Conservation (phyloP, 2,797 vertebrate species). For the Phataginus tetradactyla region DNA sequence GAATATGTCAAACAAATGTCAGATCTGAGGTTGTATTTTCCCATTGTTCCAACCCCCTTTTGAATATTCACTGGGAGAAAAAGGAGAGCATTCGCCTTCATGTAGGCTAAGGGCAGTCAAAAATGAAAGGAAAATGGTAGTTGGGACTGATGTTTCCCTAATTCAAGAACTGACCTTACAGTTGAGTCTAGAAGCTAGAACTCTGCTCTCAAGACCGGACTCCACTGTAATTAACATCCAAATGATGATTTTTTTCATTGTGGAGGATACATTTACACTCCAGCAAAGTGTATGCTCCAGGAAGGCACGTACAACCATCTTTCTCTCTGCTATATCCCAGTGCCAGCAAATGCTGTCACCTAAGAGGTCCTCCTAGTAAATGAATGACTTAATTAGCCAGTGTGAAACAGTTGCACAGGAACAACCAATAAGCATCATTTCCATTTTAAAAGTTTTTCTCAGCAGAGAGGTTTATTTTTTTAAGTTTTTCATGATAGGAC, state of each 20-base stretch:
- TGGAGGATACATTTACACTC: background rate
- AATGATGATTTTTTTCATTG: background rate
- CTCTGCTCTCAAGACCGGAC: background rate
- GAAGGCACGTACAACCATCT: background rate
- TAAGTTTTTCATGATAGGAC: background rate
- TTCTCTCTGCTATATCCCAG: background rate
- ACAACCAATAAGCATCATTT: background rate
- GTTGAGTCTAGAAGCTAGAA: background rate
- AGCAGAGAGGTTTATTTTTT: background rate
- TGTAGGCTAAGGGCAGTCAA: background rate
- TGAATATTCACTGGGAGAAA: background rate
- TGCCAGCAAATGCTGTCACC: background rate
- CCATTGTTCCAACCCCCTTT: background rate
- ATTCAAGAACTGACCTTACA: conserved; percentile 5
- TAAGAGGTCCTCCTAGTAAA: background rate
- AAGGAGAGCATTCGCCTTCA: background rate
- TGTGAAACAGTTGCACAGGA: background rate
- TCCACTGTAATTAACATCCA: background rate
- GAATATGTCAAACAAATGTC: conserved; percentile 8
- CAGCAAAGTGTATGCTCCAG: background rate
- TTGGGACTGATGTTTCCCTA: background rate
- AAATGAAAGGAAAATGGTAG: background rate
- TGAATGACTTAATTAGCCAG: background rate
- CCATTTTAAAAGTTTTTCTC: conserved; percentile 7
- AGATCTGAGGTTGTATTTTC: background rate